These are phyloP conservation scores for Halcyon malimbica DNA, from an alignment of 2,113 vertebrate genomes.

Conservation along the genomic window DNA sequence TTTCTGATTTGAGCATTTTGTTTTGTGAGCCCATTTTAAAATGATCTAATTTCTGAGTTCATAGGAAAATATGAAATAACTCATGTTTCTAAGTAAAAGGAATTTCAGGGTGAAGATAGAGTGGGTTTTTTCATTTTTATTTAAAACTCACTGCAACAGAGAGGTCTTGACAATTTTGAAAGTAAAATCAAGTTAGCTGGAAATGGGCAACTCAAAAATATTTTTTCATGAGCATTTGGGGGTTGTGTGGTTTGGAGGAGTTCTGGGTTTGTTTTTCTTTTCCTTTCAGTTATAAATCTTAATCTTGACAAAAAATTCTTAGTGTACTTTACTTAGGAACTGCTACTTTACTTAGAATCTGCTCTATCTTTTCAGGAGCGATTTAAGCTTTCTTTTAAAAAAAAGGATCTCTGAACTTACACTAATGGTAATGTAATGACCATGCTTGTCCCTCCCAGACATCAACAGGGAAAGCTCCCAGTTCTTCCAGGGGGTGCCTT, in stretches of 20 bases:
- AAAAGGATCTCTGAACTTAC: neutral
- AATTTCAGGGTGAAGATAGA: neutral
- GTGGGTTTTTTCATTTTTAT: neutral
- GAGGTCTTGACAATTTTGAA: neutral
- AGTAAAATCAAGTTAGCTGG: neutral
- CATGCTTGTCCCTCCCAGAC: neutral
- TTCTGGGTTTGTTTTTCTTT: neutral
- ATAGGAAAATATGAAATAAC: neutral
- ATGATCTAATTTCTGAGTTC: neutral
- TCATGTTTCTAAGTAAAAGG: neutral
- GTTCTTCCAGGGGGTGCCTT: neutral
- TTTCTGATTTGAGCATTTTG: neutral
- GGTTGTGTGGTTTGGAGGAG: neutral
- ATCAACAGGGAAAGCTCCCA: neutral
- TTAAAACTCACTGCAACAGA: neutral
- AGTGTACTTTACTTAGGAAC: neutral
- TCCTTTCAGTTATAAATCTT: neutral
- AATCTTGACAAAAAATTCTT: neutral
- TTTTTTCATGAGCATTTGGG: neutral
- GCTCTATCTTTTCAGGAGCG: neutral
- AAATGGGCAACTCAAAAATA: neutral
- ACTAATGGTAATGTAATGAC: neutral
- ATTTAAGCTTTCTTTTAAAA: neutral
- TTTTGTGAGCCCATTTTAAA: neutral
- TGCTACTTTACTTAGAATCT: neutral